Base-by-base conservation (phyloP, 2,113 vertebrate species). In the Fregetta grallaria region DNA sequence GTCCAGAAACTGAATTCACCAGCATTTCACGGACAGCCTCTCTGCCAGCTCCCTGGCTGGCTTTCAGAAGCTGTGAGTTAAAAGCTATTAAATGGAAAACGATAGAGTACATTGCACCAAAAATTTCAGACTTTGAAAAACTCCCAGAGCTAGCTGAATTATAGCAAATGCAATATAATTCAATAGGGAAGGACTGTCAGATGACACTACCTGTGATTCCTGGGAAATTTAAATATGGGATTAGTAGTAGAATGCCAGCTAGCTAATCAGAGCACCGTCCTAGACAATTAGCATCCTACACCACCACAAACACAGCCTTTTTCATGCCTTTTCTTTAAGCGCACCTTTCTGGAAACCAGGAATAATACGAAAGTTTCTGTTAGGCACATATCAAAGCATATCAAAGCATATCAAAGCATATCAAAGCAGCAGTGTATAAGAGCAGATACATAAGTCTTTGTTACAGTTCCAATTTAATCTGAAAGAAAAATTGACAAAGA, bases 401-500 rank as follows among this genome's bases (percentile, higher is more conserved):
- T n/a, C n/a, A n/a, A n/a, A n/a, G n/a, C n/a, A n/a, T n/a, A n/a
- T n/a, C n/a, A n/a, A n/a, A n/a, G n/a, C 6, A 10, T 42, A 55
- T 13, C 25, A 66, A 82, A 88, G 47, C 21, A 32, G 23, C 17
- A 71, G 27, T 56, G 14, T 78, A 3, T 50, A 70, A 70, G n/a
- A 45, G 56, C 58, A 26, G 7, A 30, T 50, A 63, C 40, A 32
- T 10, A 71, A 55, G 15, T 53, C 44, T 92, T 93, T 49, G 19
- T 47, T 92, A 84, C 15, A 53, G 56, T 53, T 66, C 21, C 72
- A 74, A 53, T 85, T 91, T 95, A 84, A 74, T 56, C 27, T 58
- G 78, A 96, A 96, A 84, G 50, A 91, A 88, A 95, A 94, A 96
- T 95, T 97, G 90, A 95, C 89, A 90, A 94, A 97, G 84, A 91